A percentile compares a stretch with the other conserved stretches of the same genome.
phyloP scores from a whole-genome alignment of 2,888 invertebrate species.

The Cataglyphis albicans region DNA sequence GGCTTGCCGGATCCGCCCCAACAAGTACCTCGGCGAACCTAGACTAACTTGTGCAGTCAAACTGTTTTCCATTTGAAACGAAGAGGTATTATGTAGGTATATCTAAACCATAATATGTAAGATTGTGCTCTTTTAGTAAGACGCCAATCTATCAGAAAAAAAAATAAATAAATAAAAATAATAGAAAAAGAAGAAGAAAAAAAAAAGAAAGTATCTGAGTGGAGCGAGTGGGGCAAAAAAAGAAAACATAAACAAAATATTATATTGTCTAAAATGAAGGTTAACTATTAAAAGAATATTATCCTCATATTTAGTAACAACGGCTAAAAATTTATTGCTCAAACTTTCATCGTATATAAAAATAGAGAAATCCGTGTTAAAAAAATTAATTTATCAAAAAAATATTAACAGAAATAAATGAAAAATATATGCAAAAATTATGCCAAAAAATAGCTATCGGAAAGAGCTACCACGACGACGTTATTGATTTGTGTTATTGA shows the following conservation, averaged over 20 bases:
- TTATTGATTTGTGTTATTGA: too few species aligned
- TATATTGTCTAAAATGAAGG: not conserved
- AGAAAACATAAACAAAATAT: not conserved
- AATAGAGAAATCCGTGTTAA: too few species aligned
- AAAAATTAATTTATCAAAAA: too few species aligned
- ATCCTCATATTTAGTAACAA: too few species aligned
- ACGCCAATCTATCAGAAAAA: not conserved
- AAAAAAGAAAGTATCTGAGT: constrained; percentile 50
- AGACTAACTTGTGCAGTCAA: constrained; percentile 64
- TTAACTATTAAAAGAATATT: not conserved
- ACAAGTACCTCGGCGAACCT: constrained; percentile 76
- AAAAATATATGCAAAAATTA: too few species aligned
- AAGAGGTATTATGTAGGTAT: constrained; percentile 74
- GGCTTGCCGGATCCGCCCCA: constrained; percentile 73
- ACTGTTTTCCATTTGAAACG: constrained; percentile 67
- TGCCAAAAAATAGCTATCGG: too few species aligned
- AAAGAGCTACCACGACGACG: too few species aligned
- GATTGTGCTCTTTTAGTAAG: not conserved
- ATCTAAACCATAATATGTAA: constrained; percentile 58
- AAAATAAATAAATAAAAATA: too few species aligned
- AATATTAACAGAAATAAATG: too few species aligned
- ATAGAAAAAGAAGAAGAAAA: too few species aligned
- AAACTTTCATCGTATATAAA: too few species aligned
- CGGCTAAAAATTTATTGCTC: too few species aligned
- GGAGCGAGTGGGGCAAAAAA: constrained; percentile 58